Conservation (phyloP, 2,888 invertebrate species). For the Epistrophella euchroma region DNA sequence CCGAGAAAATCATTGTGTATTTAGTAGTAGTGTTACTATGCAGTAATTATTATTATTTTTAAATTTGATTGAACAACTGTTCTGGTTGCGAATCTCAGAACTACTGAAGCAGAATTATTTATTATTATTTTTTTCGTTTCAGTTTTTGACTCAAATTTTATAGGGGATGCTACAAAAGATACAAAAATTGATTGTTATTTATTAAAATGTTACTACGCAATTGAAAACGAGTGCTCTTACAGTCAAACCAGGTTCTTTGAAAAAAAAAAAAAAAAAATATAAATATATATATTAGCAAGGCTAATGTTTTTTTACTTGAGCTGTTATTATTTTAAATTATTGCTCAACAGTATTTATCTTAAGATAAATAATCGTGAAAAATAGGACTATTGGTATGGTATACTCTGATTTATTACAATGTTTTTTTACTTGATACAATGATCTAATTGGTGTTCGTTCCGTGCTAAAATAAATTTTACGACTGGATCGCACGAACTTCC, state of each 20-base stretch:
- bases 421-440: no score
- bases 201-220: neutral
- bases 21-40: no score
- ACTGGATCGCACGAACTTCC: no score
- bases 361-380: no score
- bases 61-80: neutral
- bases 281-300: no score
- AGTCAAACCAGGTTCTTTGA: neutral
- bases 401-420: no score
- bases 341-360: no score
- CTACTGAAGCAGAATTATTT: neutral
- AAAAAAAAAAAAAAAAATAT: neutral
- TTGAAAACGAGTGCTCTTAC: neutral
- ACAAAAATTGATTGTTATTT: neutral
- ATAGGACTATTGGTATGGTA: no score
- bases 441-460: no score
- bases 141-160: neutral
- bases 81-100: neutral
- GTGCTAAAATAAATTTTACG: no score
- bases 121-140: neutral
- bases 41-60: neutral
- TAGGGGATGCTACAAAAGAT: neutral
- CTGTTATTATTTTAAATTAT: no score
- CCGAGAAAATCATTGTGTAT: slow-evolving; percentile 6
- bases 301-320: no score